Conservation (phyloP, 2,888 invertebrate species). For the Leuctra nigra region DNA sequence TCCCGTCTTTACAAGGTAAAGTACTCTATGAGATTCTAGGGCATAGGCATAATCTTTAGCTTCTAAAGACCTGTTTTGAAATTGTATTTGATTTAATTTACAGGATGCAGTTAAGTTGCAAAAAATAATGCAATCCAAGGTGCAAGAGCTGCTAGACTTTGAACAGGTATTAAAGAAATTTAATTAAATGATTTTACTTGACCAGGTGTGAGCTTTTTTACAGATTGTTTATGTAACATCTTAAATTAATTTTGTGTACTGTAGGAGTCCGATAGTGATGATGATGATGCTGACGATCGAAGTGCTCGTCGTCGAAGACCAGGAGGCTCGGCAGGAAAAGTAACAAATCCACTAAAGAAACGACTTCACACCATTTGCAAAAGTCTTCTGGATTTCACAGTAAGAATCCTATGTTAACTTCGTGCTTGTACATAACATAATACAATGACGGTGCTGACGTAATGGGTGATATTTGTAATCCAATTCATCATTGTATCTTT, state of each 20-base stretch:
- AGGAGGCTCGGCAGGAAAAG: slow-evolving; percentile 35
- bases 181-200: background rate
- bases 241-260: slow-evolving; percentile 37
- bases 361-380: slow-evolving; percentile 76
- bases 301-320: slow-evolving; percentile 35
- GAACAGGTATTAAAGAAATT: slow-evolving; percentile 42
- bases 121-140: slow-evolving; percentile 74
- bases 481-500: slow-evolving; percentile 23
- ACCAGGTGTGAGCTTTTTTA: too few relatives aligned
- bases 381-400: slow-evolving; percentile 59
- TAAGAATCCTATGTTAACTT: slow-evolving; percentile 40
- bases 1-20: slow-evolving; percentile 72
- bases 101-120: slow-evolving; percentile 77
- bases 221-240: too few relatives aligned
- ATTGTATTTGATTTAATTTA: too few relatives aligned
- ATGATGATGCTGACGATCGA: slow-evolving; percentile 35
- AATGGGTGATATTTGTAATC: background rate
- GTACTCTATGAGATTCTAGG: too few relatives aligned
- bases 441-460: background rate
- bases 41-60: too few relatives aligned
- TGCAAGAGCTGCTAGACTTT: slow-evolving; percentile 63
- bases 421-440: too few relatives aligned
- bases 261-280: slow-evolving; percentile 47
- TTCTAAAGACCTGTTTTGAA: too few relatives aligned
- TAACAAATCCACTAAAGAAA: too few relatives aligned